A percentile compares a stretch with the other conserved stretches of the same genome.
phyloP scores from a whole-genome alignment of 1,140 invertebrate species.

The Colletes latitarsis region DNA sequence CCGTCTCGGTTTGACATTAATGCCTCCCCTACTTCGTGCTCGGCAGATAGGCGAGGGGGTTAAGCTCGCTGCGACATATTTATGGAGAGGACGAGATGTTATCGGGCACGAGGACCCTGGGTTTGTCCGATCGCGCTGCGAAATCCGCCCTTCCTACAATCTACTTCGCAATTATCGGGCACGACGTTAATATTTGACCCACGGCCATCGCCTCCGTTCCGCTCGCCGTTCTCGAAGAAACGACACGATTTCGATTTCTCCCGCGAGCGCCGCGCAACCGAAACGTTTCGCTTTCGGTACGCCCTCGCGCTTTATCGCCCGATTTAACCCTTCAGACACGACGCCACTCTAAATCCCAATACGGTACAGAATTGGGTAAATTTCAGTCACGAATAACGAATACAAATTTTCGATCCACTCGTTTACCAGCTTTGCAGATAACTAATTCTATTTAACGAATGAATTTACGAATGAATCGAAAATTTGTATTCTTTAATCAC shows the following conservation, averaged over 20 bases:
- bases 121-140: conserved; percentile 63
- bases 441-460: too few species aligned
- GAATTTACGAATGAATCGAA: too few species aligned
- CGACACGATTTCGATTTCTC: conserved; percentile 35
- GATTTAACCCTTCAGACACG: too few species aligned
- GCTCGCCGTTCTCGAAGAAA: conserved; percentile 44
- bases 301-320: too few species aligned
- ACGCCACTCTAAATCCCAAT: too few species aligned
- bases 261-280: background rate
- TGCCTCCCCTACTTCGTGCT: conserved; percentile 77
- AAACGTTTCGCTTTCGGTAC: background rate
- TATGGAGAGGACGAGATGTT: conserved; percentile 81
- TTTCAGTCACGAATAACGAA: too few species aligned
- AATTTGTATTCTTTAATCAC: too few species aligned
- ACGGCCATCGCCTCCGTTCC: conserved; percentile 63
- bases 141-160: conserved; percentile 76
- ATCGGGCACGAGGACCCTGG: conserved; percentile 74
- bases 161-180: conserved; percentile 81
- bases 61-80: conserved; percentile 81
- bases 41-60: conserved; percentile 77
- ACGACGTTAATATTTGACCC: conserved; percentile 81
- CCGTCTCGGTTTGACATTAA: conserved; percentile 81
- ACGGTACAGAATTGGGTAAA: too few species aligned
- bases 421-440: too few species aligned
- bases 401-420: too few species aligned